Evolutionary conservation across 2,113 vertebrate species (phyloP), one percentile per base, ranked within the genome.

Genomic region (Sporophila hypoxantha): DNA sequence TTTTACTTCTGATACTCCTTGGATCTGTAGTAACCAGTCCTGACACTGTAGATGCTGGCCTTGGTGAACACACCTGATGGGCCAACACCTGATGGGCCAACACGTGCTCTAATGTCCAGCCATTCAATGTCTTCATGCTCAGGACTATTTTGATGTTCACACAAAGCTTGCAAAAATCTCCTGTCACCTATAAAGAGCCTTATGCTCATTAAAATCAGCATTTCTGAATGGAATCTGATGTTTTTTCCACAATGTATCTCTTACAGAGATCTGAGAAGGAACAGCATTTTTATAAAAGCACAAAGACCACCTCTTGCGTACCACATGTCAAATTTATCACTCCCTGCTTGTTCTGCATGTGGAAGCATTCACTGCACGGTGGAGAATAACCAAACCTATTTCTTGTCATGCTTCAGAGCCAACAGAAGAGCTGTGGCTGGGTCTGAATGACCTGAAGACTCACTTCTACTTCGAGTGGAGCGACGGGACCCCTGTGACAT

Each of bases 391-490:
- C 9, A 76, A 81, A 79, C 2, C 10, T 53, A 5, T 65, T 71
- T 69, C 17, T 74, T 85, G 46, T 39, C 36, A 6, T 57, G 11
- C 66, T 66, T 76, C 89, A 99, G 98, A 96, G 62, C 52, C 96
- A 10, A 96, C 90, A 42, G 98, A 99, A 76, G 96, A 98, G 84
- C 85, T 99, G 67, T 99, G 99, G 98, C 97, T 99, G 49, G 98
- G 99, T 42, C 79, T 99, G 87, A 99, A 98, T 1, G 98, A 99
- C 87, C 96, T 98, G 91, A 98, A 94, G 94, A 88, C 91, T 89
- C 97, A 97, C 56, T 97, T 98, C 96, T 97, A 97, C 88, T 99
- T 98, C 6, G 98, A 98, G 85, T 99, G 98, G 99, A 98, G 97
- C 6, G 98, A 99, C 26, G 94, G 95, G 56, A 97, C 97, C 5